Evolutionary conservation across 2,113 vertebrate genomes (phyloP), one percentile per base, ranked within the genome.

Genomic region (Nasalis larvatus): DNA sequence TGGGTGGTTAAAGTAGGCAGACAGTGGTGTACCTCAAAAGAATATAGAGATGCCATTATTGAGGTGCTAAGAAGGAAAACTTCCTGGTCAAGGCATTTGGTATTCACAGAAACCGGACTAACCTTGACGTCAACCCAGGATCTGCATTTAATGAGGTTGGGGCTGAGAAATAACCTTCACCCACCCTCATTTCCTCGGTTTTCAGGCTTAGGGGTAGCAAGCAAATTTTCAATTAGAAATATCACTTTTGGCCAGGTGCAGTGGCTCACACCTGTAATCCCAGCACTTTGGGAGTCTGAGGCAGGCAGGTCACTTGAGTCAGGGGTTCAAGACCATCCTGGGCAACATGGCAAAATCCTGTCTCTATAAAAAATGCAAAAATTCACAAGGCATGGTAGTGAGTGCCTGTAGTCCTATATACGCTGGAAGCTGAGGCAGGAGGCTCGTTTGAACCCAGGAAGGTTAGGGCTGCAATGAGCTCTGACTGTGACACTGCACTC

Each of bases 41-140:
- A 40, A 17, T 11, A 32, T 3, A 71, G 37, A 56, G 35, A 23
- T 10, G 30, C 7, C 0, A 4, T 8, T 54, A 13, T 2, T 32
- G 16, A 66, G 54, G 68, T 35, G 77, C 73, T 66, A 68, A 68
- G 58, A 45, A 89, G 54, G 54, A 68, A 78, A 68, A 81, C 4
- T 40, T 56, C 78, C 71, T 7, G 21, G 13, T 68, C 45, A 18
- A 40, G 63, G 30, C n/a, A 35, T 54, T 89, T n/a, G 66, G 30
- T 45, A 82, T 60, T 84, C 42, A 60, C 18, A 45, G 80, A 76
- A 82, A 49, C 18, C 58, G 1, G 17, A 54, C 0, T 74, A 23
- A 17, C 42, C 90, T 69, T 23, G 45, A 89, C 42, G 45, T 71
- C 52, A 88, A 42, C 14, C 27, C 54, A 68, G 54, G 25, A 45